These are phyloP conservation scores for Oncorhynchus gorbuscha DNA, from an alignment of 2,113 vertebrate genomes.

Conservation along the genomic window DNA sequence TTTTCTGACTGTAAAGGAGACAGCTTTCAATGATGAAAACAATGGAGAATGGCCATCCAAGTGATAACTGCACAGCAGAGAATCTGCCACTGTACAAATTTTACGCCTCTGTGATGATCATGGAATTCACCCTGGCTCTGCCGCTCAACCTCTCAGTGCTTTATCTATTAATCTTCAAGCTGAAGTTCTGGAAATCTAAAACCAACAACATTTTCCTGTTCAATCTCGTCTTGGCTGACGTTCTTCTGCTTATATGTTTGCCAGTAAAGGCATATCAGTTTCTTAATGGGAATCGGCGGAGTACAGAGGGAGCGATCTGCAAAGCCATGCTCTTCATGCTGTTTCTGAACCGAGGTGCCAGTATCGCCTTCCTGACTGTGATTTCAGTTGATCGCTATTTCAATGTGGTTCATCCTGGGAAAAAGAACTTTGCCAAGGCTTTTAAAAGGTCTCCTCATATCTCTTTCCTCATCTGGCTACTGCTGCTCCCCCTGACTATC, in stretches of 20 bases:
- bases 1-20: not conserved
- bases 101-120: slow-evolving; percentile 69
- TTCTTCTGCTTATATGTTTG: too few species aligned
- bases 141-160: slow-evolving; percentile 74
- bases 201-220: slow-evolving; percentile 65
- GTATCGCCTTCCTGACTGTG: slow-evolving; percentile 74
- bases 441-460: slow-evolving; percentile 61
- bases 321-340: slow-evolving; percentile 75
- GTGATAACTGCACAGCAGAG: slow-evolving; percentile 27
- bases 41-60: not conserved
- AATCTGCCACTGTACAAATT: slow-evolving; percentile 56
- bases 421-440: slow-evolving; percentile 49
- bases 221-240: too few species aligned
- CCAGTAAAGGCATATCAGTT: too few species aligned
- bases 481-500: slow-evolving; percentile 65
- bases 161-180: slow-evolving; percentile 79
- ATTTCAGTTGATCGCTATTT: slow-evolving; percentile 79
- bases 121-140: slow-evolving; percentile 78
- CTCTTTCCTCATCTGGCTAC: slow-evolving; percentile 70
- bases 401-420: slow-evolving; percentile 73
- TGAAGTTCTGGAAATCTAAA: slow-evolving; percentile 79
- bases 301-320: slow-evolving; percentile 44
- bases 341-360: slow-evolving; percentile 75
- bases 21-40: not conserved
- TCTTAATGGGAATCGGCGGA: slow-evolving; percentile 50